A percentile compares a stretch with the other conserved stretches of the same genome.
These are phyloP conservation scores for Octodonta nipae DNA, from an alignment of 2,888 invertebrate genomes.

Conservation along the genomic window DNA sequence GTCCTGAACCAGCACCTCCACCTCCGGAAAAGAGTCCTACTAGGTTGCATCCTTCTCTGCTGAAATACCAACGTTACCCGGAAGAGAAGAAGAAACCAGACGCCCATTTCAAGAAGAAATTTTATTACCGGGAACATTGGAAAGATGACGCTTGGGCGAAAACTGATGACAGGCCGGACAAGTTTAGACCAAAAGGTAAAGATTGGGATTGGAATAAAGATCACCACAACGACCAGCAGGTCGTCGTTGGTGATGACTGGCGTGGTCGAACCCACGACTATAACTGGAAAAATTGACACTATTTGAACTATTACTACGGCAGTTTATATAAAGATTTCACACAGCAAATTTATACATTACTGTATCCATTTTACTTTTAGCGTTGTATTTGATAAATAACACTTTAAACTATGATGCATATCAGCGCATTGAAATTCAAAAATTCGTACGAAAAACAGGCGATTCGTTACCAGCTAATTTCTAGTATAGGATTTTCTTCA, in stretches of 20 bases:
- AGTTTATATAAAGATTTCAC: constrained; percentile 21
- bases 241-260: constrained; percentile 20
- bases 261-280: constrained; percentile 27
- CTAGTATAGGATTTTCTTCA: no score
- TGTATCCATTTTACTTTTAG: constrained; percentile 17
- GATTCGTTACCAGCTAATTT: no score
- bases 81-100: constrained; percentile 38
- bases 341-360: constrained; percentile 21
- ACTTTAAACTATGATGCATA: no score
- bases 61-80: constrained; percentile 47
- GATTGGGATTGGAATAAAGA: constrained; percentile 55
- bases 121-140: constrained; percentile 57
- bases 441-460: no score
- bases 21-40: constrained; percentile 29
- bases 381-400: constrained; percentile 10
- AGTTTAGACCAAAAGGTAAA: constrained; percentile 59
- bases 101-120: constrained; percentile 73
- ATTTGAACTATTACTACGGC: constrained; percentile 18
- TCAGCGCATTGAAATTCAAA: no score
- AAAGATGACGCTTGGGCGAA: constrained; percentile 35
- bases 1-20: constrained; percentile 22
- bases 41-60: constrained; percentile 38
- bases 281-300: constrained; percentile 31
- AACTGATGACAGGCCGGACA: constrained; percentile 32
- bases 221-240: constrained; percentile 9